phyloP scores from a whole-genome alignment of 2,113 vertebrate genomes.

The Oryzias curvinotus region DNA sequence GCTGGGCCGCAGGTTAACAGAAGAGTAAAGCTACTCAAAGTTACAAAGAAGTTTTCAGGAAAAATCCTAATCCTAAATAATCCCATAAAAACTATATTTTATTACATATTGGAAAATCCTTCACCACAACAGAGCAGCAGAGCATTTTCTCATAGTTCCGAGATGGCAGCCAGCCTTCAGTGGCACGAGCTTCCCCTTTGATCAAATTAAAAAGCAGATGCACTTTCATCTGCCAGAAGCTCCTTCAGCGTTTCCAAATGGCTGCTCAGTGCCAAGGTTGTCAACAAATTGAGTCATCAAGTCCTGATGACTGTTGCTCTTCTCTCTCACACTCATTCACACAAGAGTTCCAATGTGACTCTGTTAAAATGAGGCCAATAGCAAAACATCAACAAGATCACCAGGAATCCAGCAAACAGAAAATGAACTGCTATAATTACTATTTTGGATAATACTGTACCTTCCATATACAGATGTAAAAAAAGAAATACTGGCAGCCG shows the following conservation, averaged over 20 bases:
- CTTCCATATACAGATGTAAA: no score
- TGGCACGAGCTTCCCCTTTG: constrained; percentile 36
- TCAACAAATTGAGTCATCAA: constrained; percentile 76
- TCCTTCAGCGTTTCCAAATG: constrained; percentile 66
- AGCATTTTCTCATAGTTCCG: neutral
- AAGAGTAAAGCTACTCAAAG: no score
- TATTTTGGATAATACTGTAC: no score
- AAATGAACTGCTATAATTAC: no score
- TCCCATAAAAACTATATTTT: neutral
- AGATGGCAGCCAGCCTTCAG: constrained; percentile 1
- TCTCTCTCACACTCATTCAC: constrained; percentile 30
- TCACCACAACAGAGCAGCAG: neutral
- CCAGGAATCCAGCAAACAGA: neutral
- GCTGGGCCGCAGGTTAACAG: no score
- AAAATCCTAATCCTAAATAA: neutral
- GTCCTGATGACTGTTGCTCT: constrained; percentile 62
- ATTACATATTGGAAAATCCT: neutral
- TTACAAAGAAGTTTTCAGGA: neutral
- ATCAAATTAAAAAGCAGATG: constrained; percentile 67
- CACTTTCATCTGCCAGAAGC: constrained; percentile 69
- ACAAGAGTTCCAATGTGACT: constrained; percentile 19
- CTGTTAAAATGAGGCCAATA: constrained; percentile 22
- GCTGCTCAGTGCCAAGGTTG: constrained; percentile 66
- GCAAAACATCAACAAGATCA: constrained; percentile 12
- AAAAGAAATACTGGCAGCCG: no score